Conservation (phyloP, 2,888 invertebrate genomes). For the Dromius quadrimaculatus region DNA sequence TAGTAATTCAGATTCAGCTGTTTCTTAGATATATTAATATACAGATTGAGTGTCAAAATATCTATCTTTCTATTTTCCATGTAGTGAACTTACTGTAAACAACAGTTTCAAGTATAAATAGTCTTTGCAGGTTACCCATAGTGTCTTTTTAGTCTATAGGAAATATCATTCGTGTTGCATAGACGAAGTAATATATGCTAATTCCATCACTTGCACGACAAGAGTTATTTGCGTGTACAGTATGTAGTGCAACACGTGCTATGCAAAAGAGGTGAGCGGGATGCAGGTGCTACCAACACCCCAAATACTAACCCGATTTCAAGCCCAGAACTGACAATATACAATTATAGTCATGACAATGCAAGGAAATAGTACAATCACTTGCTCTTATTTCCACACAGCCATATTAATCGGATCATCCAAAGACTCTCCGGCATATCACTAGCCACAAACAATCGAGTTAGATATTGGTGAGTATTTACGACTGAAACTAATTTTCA, state of each 20-base stretch:
- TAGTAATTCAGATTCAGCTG: too few species aligned
- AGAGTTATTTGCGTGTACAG: neutral
- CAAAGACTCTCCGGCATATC: neutral
- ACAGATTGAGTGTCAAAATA: too few species aligned
- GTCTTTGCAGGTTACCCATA: too few species aligned
- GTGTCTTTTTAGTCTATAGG: too few species aligned
- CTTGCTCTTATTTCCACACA: neutral
- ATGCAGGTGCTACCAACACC: neutral
- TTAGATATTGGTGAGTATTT: neutral
- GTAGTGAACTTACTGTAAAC: too few species aligned
- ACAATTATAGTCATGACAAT: neutral
- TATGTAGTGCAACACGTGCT: neutral
- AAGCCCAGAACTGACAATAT: neutral
- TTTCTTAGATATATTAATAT: too few species aligned
- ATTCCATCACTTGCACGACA: conserved; percentile 37
- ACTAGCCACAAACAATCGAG: neutral
- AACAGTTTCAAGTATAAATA: too few species aligned
- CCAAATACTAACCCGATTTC: neutral
- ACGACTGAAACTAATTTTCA: conserved; percentile 30
- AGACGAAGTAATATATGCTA: conserved; percentile 36
- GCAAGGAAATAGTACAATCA: conserved; percentile 17
- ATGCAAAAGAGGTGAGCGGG: neutral
- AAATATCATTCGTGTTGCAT: conserved; percentile 33
- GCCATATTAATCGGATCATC: conserved; percentile 23
- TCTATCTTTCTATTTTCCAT: too few species aligned